Conservation (phyloP, 2,113 vertebrate genomes). For the Apteryx mantelli region DNA sequence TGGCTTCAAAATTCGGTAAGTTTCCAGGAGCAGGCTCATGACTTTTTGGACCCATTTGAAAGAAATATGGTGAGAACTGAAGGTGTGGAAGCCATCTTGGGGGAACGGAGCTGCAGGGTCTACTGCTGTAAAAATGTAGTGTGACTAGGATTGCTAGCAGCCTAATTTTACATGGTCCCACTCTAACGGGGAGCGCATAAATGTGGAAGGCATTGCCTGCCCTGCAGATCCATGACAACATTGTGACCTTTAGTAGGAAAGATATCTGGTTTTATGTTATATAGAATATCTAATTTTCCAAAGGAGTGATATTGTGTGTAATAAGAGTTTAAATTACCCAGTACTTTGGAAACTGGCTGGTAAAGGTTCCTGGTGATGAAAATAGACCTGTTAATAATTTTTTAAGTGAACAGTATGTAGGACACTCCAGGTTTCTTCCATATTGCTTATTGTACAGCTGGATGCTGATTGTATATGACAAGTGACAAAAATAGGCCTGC, state of each 20-base stretch:
- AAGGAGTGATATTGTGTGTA: neutral
- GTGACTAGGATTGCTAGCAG: neutral
- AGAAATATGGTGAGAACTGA: neutral
- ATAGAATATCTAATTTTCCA: neutral
- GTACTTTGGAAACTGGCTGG: neutral
- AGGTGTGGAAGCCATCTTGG: constrained; percentile 13
- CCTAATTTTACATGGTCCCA: neutral
- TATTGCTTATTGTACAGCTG: neutral
- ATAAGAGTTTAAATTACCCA: constrained; percentile 3
- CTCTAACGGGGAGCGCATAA: neutral
- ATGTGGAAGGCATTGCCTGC: neutral
- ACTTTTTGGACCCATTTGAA: neutral
- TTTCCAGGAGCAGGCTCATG: neutral
- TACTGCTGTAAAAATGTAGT: neutral
- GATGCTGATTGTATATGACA: neutral
- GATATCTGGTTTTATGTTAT: neutral
- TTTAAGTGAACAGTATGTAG: neutral
- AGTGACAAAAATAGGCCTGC: constrained; percentile 12
- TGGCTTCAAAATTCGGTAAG: neutral
- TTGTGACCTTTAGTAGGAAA: neutral
- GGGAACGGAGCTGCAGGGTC: rapidly evolving
- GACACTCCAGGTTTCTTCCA: neutral
- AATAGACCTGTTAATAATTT: neutral
- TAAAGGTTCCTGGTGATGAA: constrained; percentile 12
- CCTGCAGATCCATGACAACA: neutral